Percentiles rank a stretch among this genome's conserved stretches.
Evolutionary conservation across 2,797 vertebrate species (phyloP).

Genomic region (Echeneis naucrates): DNA sequence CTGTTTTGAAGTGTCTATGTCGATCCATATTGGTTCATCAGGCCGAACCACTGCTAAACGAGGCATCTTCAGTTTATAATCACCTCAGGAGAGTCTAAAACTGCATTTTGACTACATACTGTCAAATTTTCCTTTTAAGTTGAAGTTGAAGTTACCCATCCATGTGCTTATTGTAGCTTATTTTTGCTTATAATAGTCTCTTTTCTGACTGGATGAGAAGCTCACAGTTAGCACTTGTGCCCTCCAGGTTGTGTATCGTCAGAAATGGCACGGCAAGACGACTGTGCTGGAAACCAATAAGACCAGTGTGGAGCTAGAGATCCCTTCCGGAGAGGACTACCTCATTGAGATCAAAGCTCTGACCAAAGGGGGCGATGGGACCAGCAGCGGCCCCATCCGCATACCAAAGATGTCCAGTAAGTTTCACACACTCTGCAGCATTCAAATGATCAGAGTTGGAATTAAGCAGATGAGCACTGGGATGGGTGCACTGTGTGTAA

Average conservation of each 20-base stretch:
- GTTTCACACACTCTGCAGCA: constrained; percentile 55
- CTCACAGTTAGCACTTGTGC: neutral
- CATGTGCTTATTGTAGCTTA: neutral
- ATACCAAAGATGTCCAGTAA: constrained; percentile 94
- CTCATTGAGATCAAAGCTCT: constrained; percentile 91
- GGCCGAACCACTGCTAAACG: constrained; percentile 15
- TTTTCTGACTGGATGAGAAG: constrained; percentile 5
- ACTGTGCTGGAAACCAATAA: constrained; percentile 90
- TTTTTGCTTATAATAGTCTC: neutral
- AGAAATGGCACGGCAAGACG: constrained; percentile 87
- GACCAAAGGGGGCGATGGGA: constrained; percentile 90
- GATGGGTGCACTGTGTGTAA: constrained; percentile 39
- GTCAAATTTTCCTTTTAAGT: neutral
- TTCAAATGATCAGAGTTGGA: constrained; percentile 47
- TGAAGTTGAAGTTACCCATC: neutral
- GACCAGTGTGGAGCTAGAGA: constrained; percentile 89
- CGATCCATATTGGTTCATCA: constrained; percentile 18
- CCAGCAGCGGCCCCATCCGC: constrained; percentile 90
- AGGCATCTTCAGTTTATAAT: constrained; percentile 50
- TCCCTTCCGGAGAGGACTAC: constrained; percentile 90
- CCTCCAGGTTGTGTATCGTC: constrained; percentile 89
- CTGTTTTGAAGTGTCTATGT: neutral
- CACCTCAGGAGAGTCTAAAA: constrained; percentile 42
- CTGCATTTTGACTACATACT: constrained; percentile 16
- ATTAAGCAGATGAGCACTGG: constrained; percentile 41